Evolutionary conservation across 2,888 invertebrate genomes (phyloP).

Genomic region (Heliconius sara): DNA sequence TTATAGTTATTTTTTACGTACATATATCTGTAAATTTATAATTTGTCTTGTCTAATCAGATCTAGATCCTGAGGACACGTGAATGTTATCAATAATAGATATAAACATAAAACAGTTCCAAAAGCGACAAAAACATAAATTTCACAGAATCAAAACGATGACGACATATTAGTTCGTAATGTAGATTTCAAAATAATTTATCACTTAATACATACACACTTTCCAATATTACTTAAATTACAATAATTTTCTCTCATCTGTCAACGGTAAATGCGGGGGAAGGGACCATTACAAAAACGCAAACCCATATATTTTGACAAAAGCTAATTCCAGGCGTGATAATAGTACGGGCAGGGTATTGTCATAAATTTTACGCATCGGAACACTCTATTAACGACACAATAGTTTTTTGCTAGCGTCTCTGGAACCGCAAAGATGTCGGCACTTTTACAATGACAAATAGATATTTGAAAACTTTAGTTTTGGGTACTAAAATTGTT

Average conservation of each 20-base stretch:
- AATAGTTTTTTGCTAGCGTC: constrained; percentile 56
- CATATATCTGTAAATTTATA: too few relatives aligned
- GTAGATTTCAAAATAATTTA: background rate
- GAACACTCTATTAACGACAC: constrained; percentile 75
- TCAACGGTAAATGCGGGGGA: constrained; percentile 24
- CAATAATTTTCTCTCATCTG: background rate
- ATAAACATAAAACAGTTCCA: too few relatives aligned
- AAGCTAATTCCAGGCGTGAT: constrained; percentile 78
- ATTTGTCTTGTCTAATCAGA: too few relatives aligned
- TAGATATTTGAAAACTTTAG: constrained; percentile 12
- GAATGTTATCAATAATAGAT: too few relatives aligned
- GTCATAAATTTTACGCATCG: constrained; percentile 78
- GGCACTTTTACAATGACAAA: constrained; percentile 48
- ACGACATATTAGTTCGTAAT: too few relatives aligned
- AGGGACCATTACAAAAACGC: constrained; percentile 32
- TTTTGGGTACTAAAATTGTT: background rate
- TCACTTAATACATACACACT: background rate
- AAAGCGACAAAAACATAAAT: too few relatives aligned
- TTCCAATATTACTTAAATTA: constrained; percentile 3
- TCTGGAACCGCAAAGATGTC: constrained; percentile 52
- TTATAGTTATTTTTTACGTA: too few relatives aligned
- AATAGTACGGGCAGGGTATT: constrained; percentile 71
- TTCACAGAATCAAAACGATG: too few relatives aligned
- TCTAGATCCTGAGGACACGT: too few relatives aligned
- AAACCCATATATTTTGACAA: constrained; percentile 67